These are phyloP conservation scores for Chiloscyllium plagiosum DNA, from an alignment of 2,113 vertebrate genomes.

Conservation along the genomic window DNA sequence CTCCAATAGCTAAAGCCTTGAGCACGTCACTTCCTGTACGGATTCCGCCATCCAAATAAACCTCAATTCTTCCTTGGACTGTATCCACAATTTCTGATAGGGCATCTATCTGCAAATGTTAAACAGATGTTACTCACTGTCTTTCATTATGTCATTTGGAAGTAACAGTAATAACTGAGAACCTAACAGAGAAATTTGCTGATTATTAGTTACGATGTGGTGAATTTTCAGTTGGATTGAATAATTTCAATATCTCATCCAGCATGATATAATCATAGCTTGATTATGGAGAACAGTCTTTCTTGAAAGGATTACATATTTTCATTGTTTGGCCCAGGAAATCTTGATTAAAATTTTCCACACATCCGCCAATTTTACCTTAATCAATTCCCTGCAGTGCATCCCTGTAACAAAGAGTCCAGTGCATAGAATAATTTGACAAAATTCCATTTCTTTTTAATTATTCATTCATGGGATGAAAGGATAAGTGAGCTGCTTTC, in stretches of 20 bases:
- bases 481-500: not conserved
- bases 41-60: conserved; percentile 86
- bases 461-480: not conserved
- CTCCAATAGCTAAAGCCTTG: conserved; percentile 83
- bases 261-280: not conserved
- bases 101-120: conserved; percentile 73
- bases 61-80: conserved; percentile 71
- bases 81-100: conserved; percentile 77
- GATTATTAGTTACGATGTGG: not conserved
- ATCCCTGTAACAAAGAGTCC: not conserved
- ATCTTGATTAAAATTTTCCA: not conserved
- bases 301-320: not conserved
- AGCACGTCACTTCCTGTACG: conserved; percentile 81
- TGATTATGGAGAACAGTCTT: not conserved
- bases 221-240: not conserved
- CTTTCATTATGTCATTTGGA: not conserved
- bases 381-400: not conserved
- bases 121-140: not conserved
- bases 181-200: not conserved
- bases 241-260: not conserved
- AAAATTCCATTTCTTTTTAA: not conserved
- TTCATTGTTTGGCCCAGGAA: not conserved
- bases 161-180: not conserved
- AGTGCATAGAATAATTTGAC: not conserved
- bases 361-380: not conserved